These are phyloP conservation scores for Gymnocypris eckloni DNA, from an alignment of 2,797 vertebrate species.

Conservation along the genomic window DNA sequence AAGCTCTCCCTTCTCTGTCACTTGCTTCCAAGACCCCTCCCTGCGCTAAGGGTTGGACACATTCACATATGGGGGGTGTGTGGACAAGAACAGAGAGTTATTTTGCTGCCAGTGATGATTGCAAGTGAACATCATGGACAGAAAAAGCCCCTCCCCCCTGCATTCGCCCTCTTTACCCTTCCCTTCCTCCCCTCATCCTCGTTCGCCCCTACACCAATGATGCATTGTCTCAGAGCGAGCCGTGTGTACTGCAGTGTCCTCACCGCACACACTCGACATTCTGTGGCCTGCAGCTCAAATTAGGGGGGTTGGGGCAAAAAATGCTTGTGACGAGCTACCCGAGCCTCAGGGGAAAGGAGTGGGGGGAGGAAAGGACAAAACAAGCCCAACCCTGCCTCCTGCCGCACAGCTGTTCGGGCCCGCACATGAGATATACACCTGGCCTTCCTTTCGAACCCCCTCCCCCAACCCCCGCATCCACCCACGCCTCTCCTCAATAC, in stretches of 20 bases:
- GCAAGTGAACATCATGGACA: slow-evolving; percentile 41
- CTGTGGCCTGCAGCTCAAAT: slow-evolving; percentile 37
- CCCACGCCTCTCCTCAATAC: slow-evolving; percentile 46
- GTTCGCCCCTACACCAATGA: slow-evolving; percentile 31
- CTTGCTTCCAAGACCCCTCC: slow-evolving; percentile 44
- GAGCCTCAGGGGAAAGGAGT: slow-evolving; percentile 21
- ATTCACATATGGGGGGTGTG: slow-evolving; percentile 40
- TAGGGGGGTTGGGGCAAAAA: slow-evolving; percentile 22
- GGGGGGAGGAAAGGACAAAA: slow-evolving; percentile 54
- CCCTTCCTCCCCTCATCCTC: slow-evolving; percentile 33
- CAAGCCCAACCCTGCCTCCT: slow-evolving; percentile 26
- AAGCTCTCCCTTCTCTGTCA: slow-evolving; percentile 39
- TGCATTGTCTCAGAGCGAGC: slow-evolving; percentile 52
- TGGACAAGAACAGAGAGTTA: slow-evolving; percentile 53
- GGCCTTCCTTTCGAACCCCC: slow-evolving; percentile 52
- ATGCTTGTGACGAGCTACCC: slow-evolving; percentile 35
- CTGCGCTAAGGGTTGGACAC: slow-evolving; percentile 40
- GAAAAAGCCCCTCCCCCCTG: slow-evolving; percentile 35
- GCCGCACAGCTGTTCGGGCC: slow-evolving; percentile 55
- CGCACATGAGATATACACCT: slow-evolving; percentile 62
- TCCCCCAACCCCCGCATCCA: slow-evolving; percentile 37
- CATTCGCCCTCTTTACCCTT: slow-evolving; percentile 23
- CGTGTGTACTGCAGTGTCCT: slow-evolving; percentile 57
- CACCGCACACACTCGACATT: slow-evolving; percentile 49
- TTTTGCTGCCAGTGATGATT: slow-evolving; percentile 58